Conservation (phyloP, 1,140 invertebrate genomes). For the Pomphorhynchus laevis region DNA sequence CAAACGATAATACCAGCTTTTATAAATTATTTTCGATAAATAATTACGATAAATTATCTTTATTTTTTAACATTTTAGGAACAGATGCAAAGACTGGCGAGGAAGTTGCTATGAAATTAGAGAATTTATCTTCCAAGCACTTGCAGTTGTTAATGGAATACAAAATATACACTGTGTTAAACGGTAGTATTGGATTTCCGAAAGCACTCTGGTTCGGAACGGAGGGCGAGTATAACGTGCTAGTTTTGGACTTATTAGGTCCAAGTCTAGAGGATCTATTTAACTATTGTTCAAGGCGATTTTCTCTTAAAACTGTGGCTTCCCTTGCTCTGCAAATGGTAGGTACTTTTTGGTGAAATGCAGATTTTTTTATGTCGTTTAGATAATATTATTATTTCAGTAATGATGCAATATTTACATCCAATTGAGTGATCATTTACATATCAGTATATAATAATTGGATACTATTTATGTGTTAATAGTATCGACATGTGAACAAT, state of each 20-base stretch:
- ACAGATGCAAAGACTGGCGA: slow-evolving; percentile 5
- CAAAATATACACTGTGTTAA: slow-evolving; percentile 1
- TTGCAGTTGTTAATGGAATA: slow-evolving; percentile 2
- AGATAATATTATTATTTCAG: neutral
- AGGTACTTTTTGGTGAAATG: neutral
- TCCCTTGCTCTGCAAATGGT: slow-evolving; percentile 20
- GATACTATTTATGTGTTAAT: neutral
- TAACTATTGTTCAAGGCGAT: slow-evolving; percentile 12
- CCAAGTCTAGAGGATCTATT: slow-evolving; percentile 13
- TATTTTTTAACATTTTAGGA: too few relatives aligned
- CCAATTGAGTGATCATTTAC: neutral
- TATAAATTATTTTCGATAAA: too few relatives aligned
- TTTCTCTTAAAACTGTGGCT: slow-evolving; percentile 19
- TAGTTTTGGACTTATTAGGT: slow-evolving; percentile 14
- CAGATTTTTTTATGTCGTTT: neutral
- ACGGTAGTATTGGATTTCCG: slow-evolving; percentile 6
- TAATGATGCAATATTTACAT: neutral
- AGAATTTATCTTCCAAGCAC: slow-evolving; percentile 1
- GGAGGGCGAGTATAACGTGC: slow-evolving; percentile 18
- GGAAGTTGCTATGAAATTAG: slow-evolving; percentile 8
- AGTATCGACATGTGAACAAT: too few relatives aligned
- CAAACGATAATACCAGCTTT: too few relatives aligned
- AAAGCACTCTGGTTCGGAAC: slow-evolving; percentile 13
- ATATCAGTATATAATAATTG: neutral
- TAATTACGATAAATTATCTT: too few relatives aligned